Evolutionary conservation across 2,113 vertebrate species (phyloP).

Genomic region (Amia ocellicauda): DNA sequence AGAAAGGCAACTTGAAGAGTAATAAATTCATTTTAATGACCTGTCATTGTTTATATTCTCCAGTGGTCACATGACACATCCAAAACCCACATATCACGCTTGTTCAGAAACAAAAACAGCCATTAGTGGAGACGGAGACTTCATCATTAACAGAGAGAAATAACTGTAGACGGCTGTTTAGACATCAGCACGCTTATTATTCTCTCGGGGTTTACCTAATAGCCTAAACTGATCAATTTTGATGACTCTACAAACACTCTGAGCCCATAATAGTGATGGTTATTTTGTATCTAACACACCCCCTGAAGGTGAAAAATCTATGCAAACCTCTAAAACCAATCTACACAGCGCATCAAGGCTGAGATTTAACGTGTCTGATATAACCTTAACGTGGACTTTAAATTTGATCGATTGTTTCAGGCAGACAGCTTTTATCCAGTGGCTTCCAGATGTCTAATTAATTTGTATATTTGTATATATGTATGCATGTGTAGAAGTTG

Average conservation of each 20-base stretch:
- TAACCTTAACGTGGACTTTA: not conserved
- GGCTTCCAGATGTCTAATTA: not conserved
- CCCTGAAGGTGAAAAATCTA: constrained; percentile 13
- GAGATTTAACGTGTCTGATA: constrained; percentile 3
- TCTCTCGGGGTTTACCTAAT: constrained; percentile 13
- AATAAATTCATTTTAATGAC: constrained; percentile 23
- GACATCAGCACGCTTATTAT: constrained; percentile 6
- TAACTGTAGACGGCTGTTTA: constrained; percentile 6
- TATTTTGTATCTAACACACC: constrained; percentile 14
- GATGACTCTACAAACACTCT: constrained; percentile 13
- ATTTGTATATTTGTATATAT: not conserved
- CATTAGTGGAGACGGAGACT: constrained; percentile 52
- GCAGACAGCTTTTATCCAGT: not conserved
- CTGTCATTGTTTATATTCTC: constrained; percentile 22
- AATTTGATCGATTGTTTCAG: not conserved
- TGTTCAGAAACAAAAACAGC: constrained; percentile 48
- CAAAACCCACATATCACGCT: constrained; percentile 41
- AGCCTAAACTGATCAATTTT: constrained; percentile 22
- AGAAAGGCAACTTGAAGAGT: not conserved
- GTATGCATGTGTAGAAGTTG: too few relatives aligned
- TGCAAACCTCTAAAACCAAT: not conserved
- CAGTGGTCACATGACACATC: constrained; percentile 33
- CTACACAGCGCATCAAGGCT: not conserved
- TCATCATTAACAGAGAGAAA: constrained; percentile 42
- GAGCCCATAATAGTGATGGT: constrained; percentile 16